phyloP scores from a whole-genome alignment of 2,888 invertebrate genomes.

The Sphaerophoria taeniata region DNA sequence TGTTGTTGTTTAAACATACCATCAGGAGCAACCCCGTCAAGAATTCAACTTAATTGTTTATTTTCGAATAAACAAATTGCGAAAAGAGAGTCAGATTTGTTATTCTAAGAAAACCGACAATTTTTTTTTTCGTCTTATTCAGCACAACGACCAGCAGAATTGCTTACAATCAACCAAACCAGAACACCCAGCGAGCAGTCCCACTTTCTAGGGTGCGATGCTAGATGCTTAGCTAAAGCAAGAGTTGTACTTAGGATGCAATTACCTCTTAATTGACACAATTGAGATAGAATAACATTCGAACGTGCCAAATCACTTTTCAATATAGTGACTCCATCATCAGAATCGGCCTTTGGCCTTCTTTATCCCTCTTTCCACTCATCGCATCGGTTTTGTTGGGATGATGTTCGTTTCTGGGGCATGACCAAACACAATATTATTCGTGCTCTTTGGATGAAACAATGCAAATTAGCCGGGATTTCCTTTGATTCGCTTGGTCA shows the following conservation, averaged over 20 bases:
- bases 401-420: neutral
- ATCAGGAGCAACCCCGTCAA: conserved; percentile 22
- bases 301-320: conserved; percentile 30
- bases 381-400: neutral
- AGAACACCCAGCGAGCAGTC: conserved; percentile 1
- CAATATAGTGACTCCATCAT: neutral
- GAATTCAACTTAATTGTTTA: conserved; percentile 54
- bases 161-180: conserved; percentile 32
- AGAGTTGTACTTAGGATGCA: conserved; percentile 39
- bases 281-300: conserved; percentile 48
- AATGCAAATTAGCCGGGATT: conserved; percentile 47
- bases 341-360: neutral
- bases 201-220: neutral
- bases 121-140: conserved; percentile 16
- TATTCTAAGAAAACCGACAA: conserved; percentile 55
- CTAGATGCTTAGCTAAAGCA: neutral
- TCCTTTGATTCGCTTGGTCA: conserved; percentile 22
- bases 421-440: conserved; percentile 20
- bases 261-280: conserved; percentile 58
- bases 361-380: too few species aligned
- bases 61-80: conserved; percentile 32
- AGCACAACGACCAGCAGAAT: conserved; percentile 36
- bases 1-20: conserved; percentile 36
- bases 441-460: conserved; percentile 20
- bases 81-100: conserved; percentile 38